Percentiles rank a stretch among this genome's conserved stretches.
These are phyloP conservation scores for Diorhabda elongata DNA, from an alignment of 1,140 invertebrate species.

Conservation along the genomic window DNA sequence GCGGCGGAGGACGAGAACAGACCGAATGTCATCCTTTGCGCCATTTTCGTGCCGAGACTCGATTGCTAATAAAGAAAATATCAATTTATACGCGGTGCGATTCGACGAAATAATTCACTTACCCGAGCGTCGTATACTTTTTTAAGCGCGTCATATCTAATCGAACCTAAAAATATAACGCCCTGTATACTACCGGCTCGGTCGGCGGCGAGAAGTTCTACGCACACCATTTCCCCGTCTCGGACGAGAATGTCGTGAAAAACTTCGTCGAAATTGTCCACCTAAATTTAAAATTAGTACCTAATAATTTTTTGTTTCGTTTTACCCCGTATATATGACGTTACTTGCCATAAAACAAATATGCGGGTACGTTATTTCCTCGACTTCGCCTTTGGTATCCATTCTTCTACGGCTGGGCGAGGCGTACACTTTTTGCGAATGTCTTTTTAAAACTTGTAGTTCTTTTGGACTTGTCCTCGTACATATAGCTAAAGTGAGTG, in stretches of 20 bases:
- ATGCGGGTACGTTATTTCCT: constrained; percentile 98
- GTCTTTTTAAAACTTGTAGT: constrained; percentile 87
- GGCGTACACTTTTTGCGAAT: constrained; percentile 92
- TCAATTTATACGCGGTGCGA: background rate
- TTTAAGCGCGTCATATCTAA: constrained; percentile 94
- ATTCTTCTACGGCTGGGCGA: constrained; percentile 92
- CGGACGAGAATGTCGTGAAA: constrained; percentile 94
- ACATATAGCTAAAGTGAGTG: constrained; percentile 93
- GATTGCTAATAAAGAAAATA: constrained; percentile 62
- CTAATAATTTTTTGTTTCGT: background rate
- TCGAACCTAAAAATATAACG: constrained; percentile 94
- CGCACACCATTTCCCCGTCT: constrained; percentile 98
- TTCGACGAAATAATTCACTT: constrained; percentile 42
- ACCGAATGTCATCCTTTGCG: constrained; percentile 93
- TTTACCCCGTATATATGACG: background rate
- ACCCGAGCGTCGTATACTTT: constrained; percentile 95
- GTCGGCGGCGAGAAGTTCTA: constrained; percentile 91
- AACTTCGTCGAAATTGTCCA: constrained; percentile 99
- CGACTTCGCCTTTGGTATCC: constrained; percentile 96
- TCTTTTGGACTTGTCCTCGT: constrained; percentile 95
- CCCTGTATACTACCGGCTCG: constrained; percentile 76
- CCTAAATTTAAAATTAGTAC: background rate
- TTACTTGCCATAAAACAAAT: constrained; percentile 86
- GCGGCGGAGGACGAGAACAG: constrained; percentile 74
- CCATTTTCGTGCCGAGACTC: constrained; percentile 89